Evolutionary conservation across 2,797 vertebrate genomes (phyloP).

Genomic region (Hoplostethus mediterraneus): DNA sequence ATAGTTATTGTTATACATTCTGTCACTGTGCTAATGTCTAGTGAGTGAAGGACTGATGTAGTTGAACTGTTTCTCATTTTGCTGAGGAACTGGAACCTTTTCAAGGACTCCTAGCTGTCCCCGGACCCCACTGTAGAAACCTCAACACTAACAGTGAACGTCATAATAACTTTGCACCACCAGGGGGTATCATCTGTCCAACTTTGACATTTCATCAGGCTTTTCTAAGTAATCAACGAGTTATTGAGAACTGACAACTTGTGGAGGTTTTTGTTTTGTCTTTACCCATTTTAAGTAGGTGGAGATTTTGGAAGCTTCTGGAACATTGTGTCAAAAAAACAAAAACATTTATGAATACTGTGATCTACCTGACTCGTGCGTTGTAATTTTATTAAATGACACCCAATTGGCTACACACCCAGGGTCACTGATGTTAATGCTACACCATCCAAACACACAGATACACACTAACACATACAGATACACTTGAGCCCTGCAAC

Average conservation of each 20-base stretch:
- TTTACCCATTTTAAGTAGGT: background rate
- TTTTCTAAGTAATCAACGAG: background rate
- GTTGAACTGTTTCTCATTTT: no score
- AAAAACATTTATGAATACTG: conserved; percentile 18
- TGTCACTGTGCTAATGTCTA: no score
- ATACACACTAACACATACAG: conserved; percentile 2
- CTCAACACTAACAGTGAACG: background rate
- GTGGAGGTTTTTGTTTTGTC: background rate
- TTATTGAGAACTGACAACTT: background rate
- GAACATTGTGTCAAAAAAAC: background rate
- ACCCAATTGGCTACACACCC: conserved; percentile 27
- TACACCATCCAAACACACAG: background rate
- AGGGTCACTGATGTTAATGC: conserved; percentile 13
- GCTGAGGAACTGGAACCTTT: no score
- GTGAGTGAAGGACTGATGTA: no score
- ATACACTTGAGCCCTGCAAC: background rate
- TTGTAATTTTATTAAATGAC: conserved; percentile 27
- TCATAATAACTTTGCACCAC: conserved; percentile 28
- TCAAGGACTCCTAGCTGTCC: no score
- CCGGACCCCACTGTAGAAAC: background rate
- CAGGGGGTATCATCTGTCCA: conserved; percentile 43
- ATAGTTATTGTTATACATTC: no score
- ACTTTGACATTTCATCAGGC: background rate
- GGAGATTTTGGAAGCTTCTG: background rate
- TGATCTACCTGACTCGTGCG: conserved; percentile 21